Evolutionary conservation across 2,113 vertebrate genomes (phyloP), one percentile per base, ranked within the genome.

Genomic region (Rhizomys pruinosus): DNA sequence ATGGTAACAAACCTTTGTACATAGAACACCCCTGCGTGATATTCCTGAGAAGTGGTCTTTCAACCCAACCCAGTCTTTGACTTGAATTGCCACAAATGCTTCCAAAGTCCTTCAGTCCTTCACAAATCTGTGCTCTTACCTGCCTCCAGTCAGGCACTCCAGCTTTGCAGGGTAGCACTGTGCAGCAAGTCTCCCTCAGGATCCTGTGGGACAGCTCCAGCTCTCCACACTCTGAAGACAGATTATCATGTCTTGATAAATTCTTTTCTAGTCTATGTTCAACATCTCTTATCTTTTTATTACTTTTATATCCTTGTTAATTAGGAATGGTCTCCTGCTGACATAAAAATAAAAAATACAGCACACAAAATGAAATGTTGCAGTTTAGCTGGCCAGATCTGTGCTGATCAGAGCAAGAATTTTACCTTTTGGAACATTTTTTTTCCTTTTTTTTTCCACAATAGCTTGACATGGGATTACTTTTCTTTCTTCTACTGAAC

Each of bases 341-440:
- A 68, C 8, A 84, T 44, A 12, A 66, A 61, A 71, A 61, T 52
- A 27, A 25, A 64, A 88, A 66, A 88, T 27, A 77, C 52, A n/a
- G 22, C 7, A 69, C 7, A 7, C 27, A 57, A 32, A 78, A 89
- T 91, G 78, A 86, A 84, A 72, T 19, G 15, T 15, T 71, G 17
- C 23, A 37, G 17, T 19, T 47, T 23, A 66, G 3, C 42, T 80
- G 22, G 32, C 6, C 2, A 69, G 73, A 92, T 7, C 55, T 85
- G 9, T 91, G 73, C 63, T 47, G 17, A 68, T 57, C 68, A 90
- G 16, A 84, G 27, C 15, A 94, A 66, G 61, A 80, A 94, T 90
- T 74, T 94, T 19, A 82, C 25, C 32, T 84, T 69, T 77, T 76
- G 1, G 34, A 73, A 92, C 20, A 47, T 81, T 66, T 39, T 44